phyloP scores from a whole-genome alignment of 2,888 invertebrate genomes.

The Busseola fusca region DNA sequence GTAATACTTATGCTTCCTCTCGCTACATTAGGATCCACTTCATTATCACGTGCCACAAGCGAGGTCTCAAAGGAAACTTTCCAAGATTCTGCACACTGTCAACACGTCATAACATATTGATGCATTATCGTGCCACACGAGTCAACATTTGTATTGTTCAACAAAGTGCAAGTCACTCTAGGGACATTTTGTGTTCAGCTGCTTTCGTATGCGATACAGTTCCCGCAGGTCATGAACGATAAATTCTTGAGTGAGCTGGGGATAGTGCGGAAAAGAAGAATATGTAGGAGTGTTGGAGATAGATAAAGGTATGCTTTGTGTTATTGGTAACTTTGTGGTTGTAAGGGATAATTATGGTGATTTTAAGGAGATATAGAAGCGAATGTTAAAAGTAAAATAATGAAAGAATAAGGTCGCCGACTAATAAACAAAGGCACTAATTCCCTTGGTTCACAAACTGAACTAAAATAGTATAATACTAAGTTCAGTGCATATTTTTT shows the following conservation, averaged over 20 bases:
- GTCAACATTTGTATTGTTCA: slow-evolving; percentile 34
- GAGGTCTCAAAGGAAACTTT: slow-evolving; percentile 23
- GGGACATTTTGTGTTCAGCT: slow-evolving; percentile 52
- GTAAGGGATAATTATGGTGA: no score
- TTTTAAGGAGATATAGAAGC: background rate
- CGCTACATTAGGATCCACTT: background rate
- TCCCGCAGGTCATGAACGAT: slow-evolving; percentile 33
- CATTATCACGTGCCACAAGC: background rate
- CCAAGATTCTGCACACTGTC: background rate
- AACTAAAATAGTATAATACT: no score
- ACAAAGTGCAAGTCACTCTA: slow-evolving; percentile 51
- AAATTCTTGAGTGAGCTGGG: slow-evolving; percentile 40
- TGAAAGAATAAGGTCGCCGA: background rate
- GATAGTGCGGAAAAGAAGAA: background rate
- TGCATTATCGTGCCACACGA: slow-evolving; percentile 17
- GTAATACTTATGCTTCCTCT: background rate
- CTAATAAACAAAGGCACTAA: no score
- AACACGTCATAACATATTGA: slow-evolving; percentile 36
- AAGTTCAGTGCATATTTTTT: no score
- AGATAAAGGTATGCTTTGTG: background rate
- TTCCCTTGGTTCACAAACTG: no score
- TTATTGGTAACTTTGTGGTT: background rate
- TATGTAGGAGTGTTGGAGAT: background rate
- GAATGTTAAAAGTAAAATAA: background rate
- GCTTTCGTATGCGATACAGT: slow-evolving; percentile 31